Percentiles rank a stretch among this genome's conserved stretches.
phyloP scores from a whole-genome alignment of 2,888 invertebrate genomes.

The Eubasilissa splendida region DNA sequence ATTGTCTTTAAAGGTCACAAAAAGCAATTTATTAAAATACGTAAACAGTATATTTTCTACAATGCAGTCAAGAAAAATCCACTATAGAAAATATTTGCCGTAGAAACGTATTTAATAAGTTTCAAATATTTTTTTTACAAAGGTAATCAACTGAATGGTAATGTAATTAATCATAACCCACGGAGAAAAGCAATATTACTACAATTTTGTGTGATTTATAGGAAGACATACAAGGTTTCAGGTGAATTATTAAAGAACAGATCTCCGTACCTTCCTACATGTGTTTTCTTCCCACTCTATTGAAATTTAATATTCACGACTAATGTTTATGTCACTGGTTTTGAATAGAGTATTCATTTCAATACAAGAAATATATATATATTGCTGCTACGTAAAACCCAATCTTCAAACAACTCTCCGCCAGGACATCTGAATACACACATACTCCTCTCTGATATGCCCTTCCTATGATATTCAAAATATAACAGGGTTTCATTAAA shows the following conservation, averaged over 20 bases:
- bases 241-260: slow-evolving; percentile 10
- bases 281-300: slow-evolving; percentile 17
- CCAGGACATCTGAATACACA: slow-evolving; percentile 52
- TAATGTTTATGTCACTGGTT: slow-evolving; percentile 49
- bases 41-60: too few species aligned
- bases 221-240: slow-evolving; percentile 12
- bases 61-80: too few species aligned
- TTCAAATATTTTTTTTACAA: too few species aligned
- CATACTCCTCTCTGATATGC: slow-evolving; percentile 47
- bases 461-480: slow-evolving; percentile 47
- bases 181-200: too few species aligned
- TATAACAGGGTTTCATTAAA: slow-evolving; percentile 49
- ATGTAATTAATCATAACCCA: too few species aligned
- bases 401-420: slow-evolving; percentile 50
- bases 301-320: slow-evolving; percentile 18
- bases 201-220: neutral
- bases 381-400: slow-evolving; percentile 50
- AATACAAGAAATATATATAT: slow-evolving; percentile 47
- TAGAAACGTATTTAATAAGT: too few species aligned
- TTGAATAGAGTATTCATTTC: slow-evolving; percentile 51
- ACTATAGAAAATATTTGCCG: too few species aligned
- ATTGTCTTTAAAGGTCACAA: too few species aligned
- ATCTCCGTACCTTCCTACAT: slow-evolving; percentile 19
- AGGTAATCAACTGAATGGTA: too few species aligned
- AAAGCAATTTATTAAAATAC: too few species aligned